These are phyloP conservation scores for Rhagoletis zephyria DNA, from an alignment of 1,140 invertebrate genomes.

Conservation along the genomic window DNA sequence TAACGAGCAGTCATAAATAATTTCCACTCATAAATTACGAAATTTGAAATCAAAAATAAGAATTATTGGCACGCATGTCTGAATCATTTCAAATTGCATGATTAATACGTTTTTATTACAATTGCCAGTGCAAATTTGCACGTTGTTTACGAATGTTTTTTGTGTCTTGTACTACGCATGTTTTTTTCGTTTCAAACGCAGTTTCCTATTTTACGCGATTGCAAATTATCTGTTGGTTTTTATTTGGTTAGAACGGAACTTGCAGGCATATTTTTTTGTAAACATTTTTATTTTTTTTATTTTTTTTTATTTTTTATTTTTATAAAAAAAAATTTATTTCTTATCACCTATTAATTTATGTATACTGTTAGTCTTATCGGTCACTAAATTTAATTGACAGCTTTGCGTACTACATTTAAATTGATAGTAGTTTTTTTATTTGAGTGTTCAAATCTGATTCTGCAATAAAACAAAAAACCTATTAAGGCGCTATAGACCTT, in stretches of 20 bases:
- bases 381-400: too few species aligned
- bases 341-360: too few species aligned
- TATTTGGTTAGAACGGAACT: not conserved
- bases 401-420: too few species aligned
- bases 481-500: too few species aligned
- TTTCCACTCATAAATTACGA: constrained; percentile 5
- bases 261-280: not conserved
- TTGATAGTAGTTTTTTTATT: too few species aligned
- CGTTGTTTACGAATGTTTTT: constrained; percentile 8
- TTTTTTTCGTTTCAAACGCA: not conserved
- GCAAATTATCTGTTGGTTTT: not conserved
- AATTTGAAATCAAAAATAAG: constrained; percentile 51
- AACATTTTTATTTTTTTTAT: not conserved
- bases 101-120: constrained; percentile 47
- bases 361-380: too few species aligned
- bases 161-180: not conserved
- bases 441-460: too few species aligned
- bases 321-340: not conserved
- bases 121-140: constrained; percentile 13
- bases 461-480: too few species aligned
- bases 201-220: constrained; percentile 15
- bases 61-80: constrained; percentile 50
- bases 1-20: constrained; percentile 40
- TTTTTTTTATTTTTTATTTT: not conserved
- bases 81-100: constrained; percentile 51